Evolutionary conservation across 2,888 invertebrate species (phyloP).

Genomic region (Adelognathus sp.): DNA sequence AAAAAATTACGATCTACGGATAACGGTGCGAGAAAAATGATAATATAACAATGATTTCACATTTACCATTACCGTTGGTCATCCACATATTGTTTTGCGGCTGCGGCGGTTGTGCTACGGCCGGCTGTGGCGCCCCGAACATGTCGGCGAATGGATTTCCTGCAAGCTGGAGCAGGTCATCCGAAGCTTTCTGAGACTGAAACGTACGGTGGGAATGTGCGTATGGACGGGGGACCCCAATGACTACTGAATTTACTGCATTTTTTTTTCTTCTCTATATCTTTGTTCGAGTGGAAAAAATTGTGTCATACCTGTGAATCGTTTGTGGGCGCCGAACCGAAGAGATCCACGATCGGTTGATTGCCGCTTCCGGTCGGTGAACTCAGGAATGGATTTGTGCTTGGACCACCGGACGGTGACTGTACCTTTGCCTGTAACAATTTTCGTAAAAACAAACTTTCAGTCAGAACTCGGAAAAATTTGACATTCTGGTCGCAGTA

Average conservation of each 20-base stretch:
- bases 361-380: slow-evolving; percentile 83
- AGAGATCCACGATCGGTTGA: slow-evolving; percentile 90
- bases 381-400: slow-evolving; percentile 93
- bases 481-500: background rate
- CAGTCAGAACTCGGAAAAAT: background rate
- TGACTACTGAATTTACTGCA: background rate
- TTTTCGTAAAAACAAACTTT: background rate
- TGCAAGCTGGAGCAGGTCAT: slow-evolving; percentile 91
- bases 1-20: background rate
- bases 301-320: slow-evolving; percentile 72
- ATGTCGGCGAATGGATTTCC: slow-evolving; percentile 96
- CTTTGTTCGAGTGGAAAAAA: background rate
- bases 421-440: slow-evolving; percentile 87
- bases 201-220: slow-evolving; percentile 55
- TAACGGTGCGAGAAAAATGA: too few species aligned
- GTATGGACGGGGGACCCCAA: slow-evolving; percentile 27
- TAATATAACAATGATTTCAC: too few species aligned
- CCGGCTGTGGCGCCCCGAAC: slow-evolving; percentile 83
- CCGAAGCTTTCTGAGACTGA: slow-evolving; percentile 87
- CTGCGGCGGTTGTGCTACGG: slow-evolving; percentile 71
- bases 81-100: slow-evolving; percentile 82
- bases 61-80: slow-evolving; percentile 83
- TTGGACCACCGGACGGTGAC: slow-evolving; percentile 87
- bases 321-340: slow-evolving; percentile 84
- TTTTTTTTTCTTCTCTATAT: background rate